Evolutionary conservation across 2,888 invertebrate species (phyloP).

Genomic region (Orchesellides sinensis): DNA sequence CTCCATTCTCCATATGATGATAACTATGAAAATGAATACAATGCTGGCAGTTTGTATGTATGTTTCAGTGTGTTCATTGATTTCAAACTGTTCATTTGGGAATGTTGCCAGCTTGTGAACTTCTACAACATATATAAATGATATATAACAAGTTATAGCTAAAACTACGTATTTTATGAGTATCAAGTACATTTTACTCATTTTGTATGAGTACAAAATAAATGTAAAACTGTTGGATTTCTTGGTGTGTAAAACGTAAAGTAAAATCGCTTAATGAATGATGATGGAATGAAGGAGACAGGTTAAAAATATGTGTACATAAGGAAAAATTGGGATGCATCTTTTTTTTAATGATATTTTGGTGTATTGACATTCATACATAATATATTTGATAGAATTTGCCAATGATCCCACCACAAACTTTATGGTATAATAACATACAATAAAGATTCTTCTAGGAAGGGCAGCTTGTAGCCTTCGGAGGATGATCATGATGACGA

Average conservation of each 20-base stretch:
- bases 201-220: not conserved
- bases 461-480: slow-evolving; percentile 32
- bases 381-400: slow-evolving; percentile 6
- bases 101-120: too few relatives aligned
- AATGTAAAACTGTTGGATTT: not conserved
- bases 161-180: too few relatives aligned
- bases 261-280: too few relatives aligned
- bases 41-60: too few relatives aligned
- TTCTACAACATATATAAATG: too few relatives aligned
- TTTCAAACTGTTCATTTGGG: too few relatives aligned
- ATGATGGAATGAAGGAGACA: too few relatives aligned
- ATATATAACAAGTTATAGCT: too few relatives aligned
- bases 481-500: slow-evolving; percentile 5
- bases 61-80: too few relatives aligned
- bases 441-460: not conserved
- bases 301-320: not conserved
- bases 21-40: too few relatives aligned
- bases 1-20: too few relatives aligned
- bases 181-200: too few relatives aligned
- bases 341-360: not conserved
- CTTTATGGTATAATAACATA: not conserved
- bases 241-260: not conserved
- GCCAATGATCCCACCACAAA: not conserved
- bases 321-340: not conserved
- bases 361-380: slow-evolving; percentile 18